A percentile compares a stretch with the other conserved stretches of the same genome.
Evolutionary conservation across 2,113 vertebrate species (phyloP).

Genomic region (Morone saxatilis): DNA sequence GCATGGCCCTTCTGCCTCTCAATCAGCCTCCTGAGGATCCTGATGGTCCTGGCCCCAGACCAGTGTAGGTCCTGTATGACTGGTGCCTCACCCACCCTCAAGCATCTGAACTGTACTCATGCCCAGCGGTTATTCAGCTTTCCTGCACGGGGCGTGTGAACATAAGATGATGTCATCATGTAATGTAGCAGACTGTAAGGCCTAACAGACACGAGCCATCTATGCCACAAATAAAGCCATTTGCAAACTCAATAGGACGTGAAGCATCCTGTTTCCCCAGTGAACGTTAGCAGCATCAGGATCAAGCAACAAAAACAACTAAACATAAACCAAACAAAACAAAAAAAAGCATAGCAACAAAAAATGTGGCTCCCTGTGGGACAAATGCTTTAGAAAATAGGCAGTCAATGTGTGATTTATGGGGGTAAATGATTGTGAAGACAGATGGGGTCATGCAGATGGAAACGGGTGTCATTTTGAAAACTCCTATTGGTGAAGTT

Average conservation of each 20-base stretch:
- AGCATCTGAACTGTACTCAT: not conserved
- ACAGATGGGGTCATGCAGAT: not conserved
- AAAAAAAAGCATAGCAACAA: not conserved
- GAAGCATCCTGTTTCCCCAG: not conserved
- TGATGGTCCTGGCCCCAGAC: not conserved
- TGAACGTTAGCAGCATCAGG: not conserved
- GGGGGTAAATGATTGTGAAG: not conserved
- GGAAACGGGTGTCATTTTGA: not conserved
- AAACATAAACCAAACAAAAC: too few relatives aligned
- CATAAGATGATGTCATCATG: not conserved
- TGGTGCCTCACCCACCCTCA: too few relatives aligned
- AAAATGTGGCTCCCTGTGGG: not conserved
- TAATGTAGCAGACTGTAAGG: not conserved
- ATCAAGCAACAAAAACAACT: not conserved
- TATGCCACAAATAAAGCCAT: not conserved
- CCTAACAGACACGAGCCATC: not conserved
- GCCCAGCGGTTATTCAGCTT: not conserved
- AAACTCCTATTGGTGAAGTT: not conserved
- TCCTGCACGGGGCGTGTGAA: not conserved
- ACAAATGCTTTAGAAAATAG: not conserved
- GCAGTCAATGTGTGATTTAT: not conserved
- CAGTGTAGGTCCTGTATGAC: not conserved
- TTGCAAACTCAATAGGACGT: not conserved
- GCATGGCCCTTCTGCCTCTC: not conserved
- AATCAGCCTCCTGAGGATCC: not conserved